A percentile compares a stretch with the other conserved stretches of the same genome.
Evolutionary conservation across 2,888 invertebrate genomes (phyloP).

Genomic region (Philopedon plagiatum): DNA sequence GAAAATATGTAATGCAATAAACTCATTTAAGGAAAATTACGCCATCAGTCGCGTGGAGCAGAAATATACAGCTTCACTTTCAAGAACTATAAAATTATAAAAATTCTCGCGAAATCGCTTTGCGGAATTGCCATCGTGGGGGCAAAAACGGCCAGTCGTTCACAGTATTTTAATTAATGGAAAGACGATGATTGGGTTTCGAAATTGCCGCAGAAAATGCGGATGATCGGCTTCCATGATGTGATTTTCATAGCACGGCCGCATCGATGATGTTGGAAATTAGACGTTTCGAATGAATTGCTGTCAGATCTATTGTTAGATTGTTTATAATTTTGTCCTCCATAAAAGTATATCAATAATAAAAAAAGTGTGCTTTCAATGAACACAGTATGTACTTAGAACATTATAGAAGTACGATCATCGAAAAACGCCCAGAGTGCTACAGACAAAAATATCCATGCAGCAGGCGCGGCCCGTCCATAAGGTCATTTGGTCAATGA

Average conservation of each 20-base stretch:
- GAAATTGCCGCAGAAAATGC: slow-evolving; percentile 43
- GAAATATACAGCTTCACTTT: slow-evolving; percentile 24
- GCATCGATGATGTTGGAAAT: slow-evolving; percentile 1
- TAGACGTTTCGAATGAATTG: no score
- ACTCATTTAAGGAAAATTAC: slow-evolving; percentile 24
- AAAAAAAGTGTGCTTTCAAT: no score
- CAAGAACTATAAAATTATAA: slow-evolving; percentile 45
- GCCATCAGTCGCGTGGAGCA: slow-evolving; percentile 9
- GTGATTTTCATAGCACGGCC: slow-evolving; percentile 27
- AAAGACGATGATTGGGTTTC: slow-evolving; percentile 32
- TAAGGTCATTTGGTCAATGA: no score
- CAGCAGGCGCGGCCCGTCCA: no score
- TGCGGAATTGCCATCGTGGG: slow-evolving; percentile 33
- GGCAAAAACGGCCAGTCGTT: slow-evolving; percentile 22
- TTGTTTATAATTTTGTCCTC: no score
- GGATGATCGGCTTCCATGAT: slow-evolving; percentile 40
- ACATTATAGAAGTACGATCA: no score
- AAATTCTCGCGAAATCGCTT: slow-evolving; percentile 43
- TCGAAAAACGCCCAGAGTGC: no score
- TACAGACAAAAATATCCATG: no score
- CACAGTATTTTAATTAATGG: slow-evolving; percentile 49
- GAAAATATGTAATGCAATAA: slow-evolving; percentile 22
- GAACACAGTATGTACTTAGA: no score
- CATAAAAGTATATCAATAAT: no score
- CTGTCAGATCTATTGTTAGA: no score